Base-by-base conservation (phyloP, 2,797 vertebrate genomes). In the Anabas testudineus region DNA sequence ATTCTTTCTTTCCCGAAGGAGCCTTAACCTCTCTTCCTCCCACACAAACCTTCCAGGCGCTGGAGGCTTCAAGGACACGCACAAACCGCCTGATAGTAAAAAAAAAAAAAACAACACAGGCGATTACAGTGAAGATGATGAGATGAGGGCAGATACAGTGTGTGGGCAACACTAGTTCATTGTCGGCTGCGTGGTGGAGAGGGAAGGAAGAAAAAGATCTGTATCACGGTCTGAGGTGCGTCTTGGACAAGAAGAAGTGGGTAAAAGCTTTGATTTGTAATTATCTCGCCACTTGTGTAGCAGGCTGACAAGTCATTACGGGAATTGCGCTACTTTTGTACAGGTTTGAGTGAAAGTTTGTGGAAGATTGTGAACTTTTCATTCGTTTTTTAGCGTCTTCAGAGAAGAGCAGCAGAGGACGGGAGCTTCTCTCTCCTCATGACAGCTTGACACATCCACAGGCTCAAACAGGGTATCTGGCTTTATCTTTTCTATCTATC, bases 11-110 rank as follows among this genome's bases (percentile, higher is more conserved):
- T 69, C 78, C 73, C 74, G 64, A 73, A 84, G 76, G 57, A 70
- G 85, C 80, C 77, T 83, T 78, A 58, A 87, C 86, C 83, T 89
- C 76, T 80, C 63, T 77, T 86, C 91, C 91, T 85, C 92, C 89
- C 87, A 91, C 90, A 43, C 91, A 88, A 55, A 87, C 67, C 72
- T 84, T 73, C 72, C 54, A 67, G 83, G 77, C 62, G 62, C 74
- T 52, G 7, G 77, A 84, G 81, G 81, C 74, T 77, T 55, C 74
- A 7, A n/a, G 61, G 64, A 78, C 45, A 69, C 63, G 55, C 59
- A 34, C 55, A 49, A 51, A 58, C 24, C 14, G 56, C 64, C 46
- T 42, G 52, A 65, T 80, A 80, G 72, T 75, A 78, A 26, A 82
- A 83, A n/a, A n/a, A n/a, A n/a, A n/a, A n/a, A n/a, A n/a, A n/a